Conservation (phyloP, 1,140 invertebrate species). For the Conus betulinus region DNA sequence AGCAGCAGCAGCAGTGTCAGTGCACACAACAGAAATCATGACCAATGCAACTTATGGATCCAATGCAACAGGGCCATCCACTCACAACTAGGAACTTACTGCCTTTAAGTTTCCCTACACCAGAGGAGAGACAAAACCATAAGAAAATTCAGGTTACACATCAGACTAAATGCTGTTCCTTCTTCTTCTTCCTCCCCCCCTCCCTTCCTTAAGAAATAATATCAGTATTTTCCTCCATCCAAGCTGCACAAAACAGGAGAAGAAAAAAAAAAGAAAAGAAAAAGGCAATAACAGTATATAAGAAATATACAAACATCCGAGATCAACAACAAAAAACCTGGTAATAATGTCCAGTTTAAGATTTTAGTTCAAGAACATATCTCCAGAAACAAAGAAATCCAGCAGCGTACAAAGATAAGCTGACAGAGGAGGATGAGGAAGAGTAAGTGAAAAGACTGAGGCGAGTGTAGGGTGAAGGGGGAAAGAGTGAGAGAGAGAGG, state of each 20-base stretch:
- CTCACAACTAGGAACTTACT: slow-evolving; percentile 41
- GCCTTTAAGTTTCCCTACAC: slow-evolving; percentile 45
- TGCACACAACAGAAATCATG: neutral
- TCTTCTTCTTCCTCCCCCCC: no score
- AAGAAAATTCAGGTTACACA: neutral
- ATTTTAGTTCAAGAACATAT: no score
- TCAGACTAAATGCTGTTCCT: no score
- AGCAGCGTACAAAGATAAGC: neutral
- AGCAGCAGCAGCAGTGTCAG: neutral
- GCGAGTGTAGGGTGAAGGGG: neutral
- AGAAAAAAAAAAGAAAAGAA: no score
- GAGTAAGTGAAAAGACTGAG: neutral
- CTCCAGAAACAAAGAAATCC: no score
- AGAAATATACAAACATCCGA: no score
- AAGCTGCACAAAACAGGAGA: no score
- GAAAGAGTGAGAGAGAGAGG: slow-evolving; percentile 15
- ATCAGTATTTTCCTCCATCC: no score
- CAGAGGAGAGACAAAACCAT: slow-evolving; percentile 13
- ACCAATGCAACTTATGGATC: slow-evolving; percentile 16
- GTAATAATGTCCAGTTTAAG: no score
- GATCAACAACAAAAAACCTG: no score
- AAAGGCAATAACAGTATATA: no score
- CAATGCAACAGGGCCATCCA: slow-evolving; percentile 25
- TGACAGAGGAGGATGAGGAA: neutral
- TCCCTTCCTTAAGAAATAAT: no score